Evolutionary conservation across 2,797 vertebrate species (phyloP).

Genomic region (Xenopus petersii): DNA sequence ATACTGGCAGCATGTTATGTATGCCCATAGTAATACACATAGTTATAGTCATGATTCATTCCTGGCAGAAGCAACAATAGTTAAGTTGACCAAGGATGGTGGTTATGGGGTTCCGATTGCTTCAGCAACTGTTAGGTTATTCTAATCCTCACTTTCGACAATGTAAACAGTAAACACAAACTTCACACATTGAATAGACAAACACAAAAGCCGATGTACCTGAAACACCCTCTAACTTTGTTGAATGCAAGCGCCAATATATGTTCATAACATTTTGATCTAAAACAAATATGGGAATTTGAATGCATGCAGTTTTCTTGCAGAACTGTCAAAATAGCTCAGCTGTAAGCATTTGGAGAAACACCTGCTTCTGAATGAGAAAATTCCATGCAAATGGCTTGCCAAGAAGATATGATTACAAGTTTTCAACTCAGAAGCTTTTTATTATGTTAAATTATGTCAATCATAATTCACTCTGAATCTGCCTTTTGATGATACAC

Average conservation of each 20-base stretch:
- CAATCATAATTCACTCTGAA: conserved; percentile 45
- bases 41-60: too few species aligned
- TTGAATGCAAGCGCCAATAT: background rate
- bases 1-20: too few species aligned
- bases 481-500: conserved; percentile 26
- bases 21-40: too few species aligned
- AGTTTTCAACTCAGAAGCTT: conserved; percentile 40
- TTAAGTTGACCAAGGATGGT: too few species aligned
- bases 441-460: conserved; percentile 49
- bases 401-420: conserved; percentile 42
- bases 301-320: conserved; percentile 27
- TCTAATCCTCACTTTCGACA: too few species aligned
- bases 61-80: too few species aligned
- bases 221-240: too few species aligned
- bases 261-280: conserved; percentile 13
- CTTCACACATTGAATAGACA: too few species aligned
- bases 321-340: conserved; percentile 44
- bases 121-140: too few species aligned
- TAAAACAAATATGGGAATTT: conserved; percentile 34
- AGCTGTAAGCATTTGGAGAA: conserved; percentile 39
- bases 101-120: too few species aligned
- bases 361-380: conserved; percentile 40
- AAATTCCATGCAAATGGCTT: conserved; percentile 43
- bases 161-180: too few species aligned
- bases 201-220: too few species aligned